Conservation (phyloP, 1,140 invertebrate species). For the Euborellia annulipes region DNA sequence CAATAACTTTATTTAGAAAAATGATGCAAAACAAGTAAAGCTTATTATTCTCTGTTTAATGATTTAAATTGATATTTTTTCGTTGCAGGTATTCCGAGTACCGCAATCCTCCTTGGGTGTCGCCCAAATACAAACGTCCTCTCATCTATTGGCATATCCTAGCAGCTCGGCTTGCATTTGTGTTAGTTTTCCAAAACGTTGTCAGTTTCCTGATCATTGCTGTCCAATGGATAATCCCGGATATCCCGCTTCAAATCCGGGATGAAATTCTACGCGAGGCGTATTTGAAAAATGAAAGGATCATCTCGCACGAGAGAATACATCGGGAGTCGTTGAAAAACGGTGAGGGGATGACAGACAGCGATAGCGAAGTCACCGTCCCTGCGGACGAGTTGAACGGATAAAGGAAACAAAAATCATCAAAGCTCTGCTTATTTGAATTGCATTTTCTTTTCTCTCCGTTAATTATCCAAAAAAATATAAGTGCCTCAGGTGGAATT, state of each 20-base stretch:
- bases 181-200: slow-evolving; percentile 86
- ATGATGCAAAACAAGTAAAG: too few species aligned
- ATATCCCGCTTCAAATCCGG: slow-evolving; percentile 56
- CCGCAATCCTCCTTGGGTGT: slow-evolving; percentile 49
- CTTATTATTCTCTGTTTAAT: too few species aligned
- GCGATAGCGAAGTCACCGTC: too few species aligned
- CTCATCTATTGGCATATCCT: slow-evolving; percentile 82
- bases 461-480: too few species aligned
- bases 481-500: too few species aligned
- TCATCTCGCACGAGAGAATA: slow-evolving; percentile 53
- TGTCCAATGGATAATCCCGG: slow-evolving; percentile 73
- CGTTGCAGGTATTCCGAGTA: slow-evolving; percentile 66
- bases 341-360: too few species aligned
- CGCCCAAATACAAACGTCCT: slow-evolving; percentile 43
- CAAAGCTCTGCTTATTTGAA: too few species aligned
- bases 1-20: too few species aligned
- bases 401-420: too few species aligned
- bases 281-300: slow-evolving; percentile 79
- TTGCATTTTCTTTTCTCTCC: too few species aligned
- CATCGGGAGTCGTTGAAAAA: too few species aligned
- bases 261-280: slow-evolving; percentile 71
- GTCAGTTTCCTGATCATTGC: slow-evolving; percentile 69
- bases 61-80: slow-evolving; percentile 6
- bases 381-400: too few species aligned
- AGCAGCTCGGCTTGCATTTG: slow-evolving; percentile 73